Evolutionary conservation across 2,797 vertebrate genomes (phyloP).

Genomic region (Tinamus major): DNA sequence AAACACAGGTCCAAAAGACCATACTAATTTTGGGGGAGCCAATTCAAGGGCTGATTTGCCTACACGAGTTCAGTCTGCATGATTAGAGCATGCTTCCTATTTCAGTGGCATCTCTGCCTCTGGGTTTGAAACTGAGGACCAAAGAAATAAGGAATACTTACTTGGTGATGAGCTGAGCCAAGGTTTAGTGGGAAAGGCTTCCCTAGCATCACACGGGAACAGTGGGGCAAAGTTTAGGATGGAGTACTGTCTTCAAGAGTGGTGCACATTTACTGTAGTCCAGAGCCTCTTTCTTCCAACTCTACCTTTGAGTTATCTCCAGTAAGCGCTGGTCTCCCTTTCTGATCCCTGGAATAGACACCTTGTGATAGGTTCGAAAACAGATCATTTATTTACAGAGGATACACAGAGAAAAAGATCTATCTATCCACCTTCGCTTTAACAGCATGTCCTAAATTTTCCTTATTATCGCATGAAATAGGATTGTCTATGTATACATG

Average conservation of each 20-base stretch:
- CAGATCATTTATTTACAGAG: not conserved
- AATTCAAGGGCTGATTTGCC: not conserved
- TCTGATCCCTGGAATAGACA: not conserved
- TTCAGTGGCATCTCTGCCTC: not conserved
- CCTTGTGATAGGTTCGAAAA: not conserved
- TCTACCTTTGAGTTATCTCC: not conserved
- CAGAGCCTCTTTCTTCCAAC: not conserved
- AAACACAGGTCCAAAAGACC: not conserved
- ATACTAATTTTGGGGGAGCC: not conserved
- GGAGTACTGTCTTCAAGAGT: not conserved
- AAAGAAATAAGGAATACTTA: not conserved
- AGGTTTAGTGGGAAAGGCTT: not conserved
- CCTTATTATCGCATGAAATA: not conserved
- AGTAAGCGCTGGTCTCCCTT: not conserved
- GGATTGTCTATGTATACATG: not conserved
- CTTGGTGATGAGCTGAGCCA: not conserved
- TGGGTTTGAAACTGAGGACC: not conserved
- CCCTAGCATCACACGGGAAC: not conserved
- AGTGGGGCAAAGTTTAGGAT: not conserved
- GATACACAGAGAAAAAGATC: not conserved
- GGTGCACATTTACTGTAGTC: not conserved
- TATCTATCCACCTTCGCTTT: not conserved
- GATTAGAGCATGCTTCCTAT: not conserved
- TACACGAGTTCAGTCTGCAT: not conserved
- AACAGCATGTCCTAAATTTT: not conserved